Evolutionary conservation across 23 tunicate species (phyloP), one percentile per base, ranked within the genome.

Genomic region (Halocynthia roretzi): DNA sequence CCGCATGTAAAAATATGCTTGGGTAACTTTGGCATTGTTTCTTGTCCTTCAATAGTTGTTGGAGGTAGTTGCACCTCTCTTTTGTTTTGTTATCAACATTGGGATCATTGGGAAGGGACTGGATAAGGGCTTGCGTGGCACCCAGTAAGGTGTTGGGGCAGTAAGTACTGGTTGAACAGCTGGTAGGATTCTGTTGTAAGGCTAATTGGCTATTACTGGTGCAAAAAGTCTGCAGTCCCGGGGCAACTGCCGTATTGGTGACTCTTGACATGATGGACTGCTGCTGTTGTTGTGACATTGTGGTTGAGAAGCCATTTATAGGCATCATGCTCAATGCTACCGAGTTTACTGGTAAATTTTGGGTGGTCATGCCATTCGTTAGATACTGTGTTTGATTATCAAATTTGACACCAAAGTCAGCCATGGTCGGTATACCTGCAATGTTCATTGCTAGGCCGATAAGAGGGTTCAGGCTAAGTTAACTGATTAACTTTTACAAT

Each of bases 21-120:
- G 99, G 96, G 61, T 89, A 85, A 49, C 80, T 60, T 40, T 85
- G 96, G 71, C 93, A 85, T 54, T 80, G 85, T 75, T 96, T 96
- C 82, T 90, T 91, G 56, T 96, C 99, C 76, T 96, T 87, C 62
- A 96, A 79, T 62, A 96, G 86, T 58, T 96, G 99, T 68, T 96
- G 93, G 63, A 96, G 63, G 72, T 96, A 96, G 68, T 84, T 93
- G 51, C 87, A 92, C 7, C 98, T 81, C 48, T 93, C 98, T 76
- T 84, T 93, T 10, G 96, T 84, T 83, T 89, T 89, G 50, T 84
- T 89, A 56, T 83, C 96, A 52, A 80, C 56, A 53, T 60, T 71
- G 31, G 90, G 79, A 69, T 76, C 87, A n/a, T 84, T 81, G 55
- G 96, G 96, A 62, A 89, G 68, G n/a, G 64, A 77, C 75, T 89